These are phyloP conservation scores for Carposina sasakii DNA, from an alignment of 1,140 invertebrate species.

Conservation along the genomic window DNA sequence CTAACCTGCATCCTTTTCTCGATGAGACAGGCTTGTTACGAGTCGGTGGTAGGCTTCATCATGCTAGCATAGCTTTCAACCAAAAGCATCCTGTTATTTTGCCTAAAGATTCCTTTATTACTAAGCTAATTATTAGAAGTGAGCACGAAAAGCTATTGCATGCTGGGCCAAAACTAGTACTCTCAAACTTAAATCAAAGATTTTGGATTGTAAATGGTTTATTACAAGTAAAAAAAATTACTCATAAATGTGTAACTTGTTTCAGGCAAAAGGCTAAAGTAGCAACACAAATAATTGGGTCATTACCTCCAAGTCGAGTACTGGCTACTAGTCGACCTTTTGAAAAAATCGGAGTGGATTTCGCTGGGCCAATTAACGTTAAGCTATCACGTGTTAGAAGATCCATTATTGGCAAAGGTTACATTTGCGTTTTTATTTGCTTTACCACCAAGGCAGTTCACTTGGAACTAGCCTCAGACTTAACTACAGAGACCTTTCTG, in stretches of 20 bases:
- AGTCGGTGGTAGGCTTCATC: conserved; percentile 30
- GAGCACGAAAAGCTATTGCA: conserved; percentile 25
- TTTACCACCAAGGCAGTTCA: conserved; percentile 19
- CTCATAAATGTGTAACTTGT: conserved; percentile 35
- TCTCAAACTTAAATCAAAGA: conserved; percentile 23
- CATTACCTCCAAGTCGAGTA: conserved; percentile 35
- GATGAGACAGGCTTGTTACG: conserved; percentile 22
- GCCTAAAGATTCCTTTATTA: conserved; percentile 22
- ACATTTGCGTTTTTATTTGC: conserved; percentile 14
- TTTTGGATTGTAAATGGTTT: conserved; percentile 38
- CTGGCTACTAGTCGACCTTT: conserved; percentile 26
- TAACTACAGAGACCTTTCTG: conserved; percentile 22
- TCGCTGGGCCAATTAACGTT: conserved; percentile 38
- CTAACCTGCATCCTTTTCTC: conserved; percentile 21
- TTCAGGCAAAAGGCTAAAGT: conserved; percentile 22
- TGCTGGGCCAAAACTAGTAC: conserved; percentile 21
- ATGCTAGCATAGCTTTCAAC: conserved; percentile 16
- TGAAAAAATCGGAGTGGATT: conserved; percentile 37
- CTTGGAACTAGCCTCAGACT: conserved; percentile 16
- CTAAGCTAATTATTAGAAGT: conserved; percentile 22
- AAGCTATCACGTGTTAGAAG: conserved; percentile 23
- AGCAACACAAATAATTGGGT: conserved; percentile 36
- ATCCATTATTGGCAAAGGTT: conserved; percentile 10
- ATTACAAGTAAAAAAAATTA: conserved; percentile 20
- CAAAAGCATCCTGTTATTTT: conserved; percentile 36